These are phyloP conservation scores for Nomada lathburiana DNA, from an alignment of 2,888 invertebrate species.

Conservation along the genomic window DNA sequence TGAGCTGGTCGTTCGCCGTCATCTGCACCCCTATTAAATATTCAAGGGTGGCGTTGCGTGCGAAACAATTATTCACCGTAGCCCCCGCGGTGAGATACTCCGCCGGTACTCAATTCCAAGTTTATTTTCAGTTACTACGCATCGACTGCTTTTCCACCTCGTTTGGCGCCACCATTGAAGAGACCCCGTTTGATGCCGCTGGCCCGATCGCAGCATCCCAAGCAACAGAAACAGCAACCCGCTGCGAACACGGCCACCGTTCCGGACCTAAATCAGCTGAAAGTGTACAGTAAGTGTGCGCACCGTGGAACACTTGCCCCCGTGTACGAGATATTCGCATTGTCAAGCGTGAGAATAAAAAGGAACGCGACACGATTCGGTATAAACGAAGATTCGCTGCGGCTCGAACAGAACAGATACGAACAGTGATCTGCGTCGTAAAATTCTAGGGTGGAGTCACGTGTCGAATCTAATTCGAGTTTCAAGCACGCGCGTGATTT, in stretches of 20 bases:
- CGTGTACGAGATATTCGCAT: background rate
- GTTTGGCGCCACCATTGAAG: constrained; percentile 87
- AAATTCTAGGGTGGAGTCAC: no score
- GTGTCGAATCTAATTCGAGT: no score
- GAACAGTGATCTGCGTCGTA: no score
- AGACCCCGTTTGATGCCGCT: constrained; percentile 87
- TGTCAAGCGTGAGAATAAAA: background rate
- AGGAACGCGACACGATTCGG: background rate
- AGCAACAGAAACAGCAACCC: constrained; percentile 77
- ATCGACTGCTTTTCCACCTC: constrained; percentile 86
- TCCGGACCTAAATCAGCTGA: constrained; percentile 86
- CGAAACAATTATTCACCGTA: constrained; percentile 29
- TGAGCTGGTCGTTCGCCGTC: background rate
- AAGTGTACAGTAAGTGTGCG: constrained; percentile 88
- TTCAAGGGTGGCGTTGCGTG: background rate
- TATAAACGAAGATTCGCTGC: no score
- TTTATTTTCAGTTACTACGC: constrained; percentile 87
- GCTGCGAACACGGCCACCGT: constrained; percentile 82
- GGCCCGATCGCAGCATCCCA: constrained; percentile 81
- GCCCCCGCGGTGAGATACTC: background rate
- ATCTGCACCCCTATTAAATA: background rate
- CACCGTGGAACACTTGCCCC: background rate
- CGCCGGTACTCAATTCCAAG: constrained; percentile 13
- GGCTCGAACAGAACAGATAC: no score
- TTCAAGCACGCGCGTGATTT: no score